phyloP scores from a whole-genome alignment of 2,888 invertebrate genomes.

The Pachymerium ferrugineum region DNA sequence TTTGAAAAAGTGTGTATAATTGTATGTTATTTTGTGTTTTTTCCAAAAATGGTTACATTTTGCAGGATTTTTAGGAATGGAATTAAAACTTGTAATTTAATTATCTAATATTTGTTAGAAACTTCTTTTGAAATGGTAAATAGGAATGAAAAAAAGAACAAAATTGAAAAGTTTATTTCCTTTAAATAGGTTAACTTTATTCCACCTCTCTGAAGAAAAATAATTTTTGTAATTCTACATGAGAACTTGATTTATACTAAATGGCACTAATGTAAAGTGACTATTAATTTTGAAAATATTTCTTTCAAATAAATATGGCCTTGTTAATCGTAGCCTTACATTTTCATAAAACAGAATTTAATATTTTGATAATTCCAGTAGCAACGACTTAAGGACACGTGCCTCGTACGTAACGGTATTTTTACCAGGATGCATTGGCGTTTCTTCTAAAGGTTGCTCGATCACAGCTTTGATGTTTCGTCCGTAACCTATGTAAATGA shows the following conservation, averaged over 20 bases:
- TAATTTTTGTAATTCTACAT: background rate
- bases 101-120: too few relatives aligned
- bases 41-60: background rate
- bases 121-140: background rate
- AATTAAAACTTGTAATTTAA: background rate
- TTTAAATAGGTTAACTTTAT: too few relatives aligned
- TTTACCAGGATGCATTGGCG: conserved; percentile 63
- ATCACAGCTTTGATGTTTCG: conserved; percentile 74
- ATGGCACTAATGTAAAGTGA: background rate
- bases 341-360: too few relatives aligned
- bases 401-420: conserved; percentile 90
- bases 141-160: background rate
- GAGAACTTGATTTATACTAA: background rate
- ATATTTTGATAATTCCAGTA: conserved; percentile 50
- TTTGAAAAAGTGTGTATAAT: background rate
- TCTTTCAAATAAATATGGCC: background rate
- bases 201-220: too few relatives aligned
- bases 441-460: conserved; percentile 71
- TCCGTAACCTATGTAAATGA: conserved; percentile 63
- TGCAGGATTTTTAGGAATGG: background rate
- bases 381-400: conserved; percentile 70
- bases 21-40: background rate
- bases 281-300: background rate
- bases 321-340: too few relatives aligned
- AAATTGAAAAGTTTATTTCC: background rate